A percentile compares a stretch with the other conserved stretches of the same genome.
phyloP scores from a whole-genome alignment of 2,797 vertebrate genomes.

The Aldrovandia affinis region DNA sequence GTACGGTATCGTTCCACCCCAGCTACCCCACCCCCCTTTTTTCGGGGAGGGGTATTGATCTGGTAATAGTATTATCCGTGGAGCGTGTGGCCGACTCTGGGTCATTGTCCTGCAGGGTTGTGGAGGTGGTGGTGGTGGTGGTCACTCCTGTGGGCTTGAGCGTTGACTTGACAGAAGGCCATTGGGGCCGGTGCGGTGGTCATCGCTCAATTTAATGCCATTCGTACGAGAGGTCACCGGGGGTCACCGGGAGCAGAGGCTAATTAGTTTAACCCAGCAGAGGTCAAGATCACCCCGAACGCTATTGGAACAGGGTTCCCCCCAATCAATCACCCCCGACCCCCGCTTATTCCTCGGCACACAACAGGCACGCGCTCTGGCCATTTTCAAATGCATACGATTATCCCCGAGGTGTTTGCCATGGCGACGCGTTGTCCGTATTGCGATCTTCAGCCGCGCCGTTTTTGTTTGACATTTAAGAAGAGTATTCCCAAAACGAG shows the following conservation, averaged over 20 bases:
- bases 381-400: conserved; percentile 12
- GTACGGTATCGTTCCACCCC: neutral
- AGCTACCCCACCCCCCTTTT: conserved; percentile 28
- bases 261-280: conserved; percentile 90
- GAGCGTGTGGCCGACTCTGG: conserved; percentile 74
- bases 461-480: too few species aligned
- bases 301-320: conserved; percentile 74
- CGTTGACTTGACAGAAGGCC: conserved; percentile 78
- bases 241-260: conserved; percentile 83
- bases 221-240: conserved; percentile 82
- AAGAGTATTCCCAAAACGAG: too few species aligned
- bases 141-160: conserved; percentile 64
- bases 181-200: conserved; percentile 82
- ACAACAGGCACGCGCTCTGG: conserved; percentile 58
- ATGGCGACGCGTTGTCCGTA: neutral
- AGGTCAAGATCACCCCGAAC: conserved; percentile 87
- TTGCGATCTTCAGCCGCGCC: neutral
- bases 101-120: conserved; percentile 65
- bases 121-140: too few species aligned
- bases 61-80: conserved; percentile 71
- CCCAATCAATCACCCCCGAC: conserved; percentile 73
- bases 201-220: conserved; percentile 87
- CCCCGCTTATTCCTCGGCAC: conserved; percentile 61
- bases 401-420: neutral
- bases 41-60: conserved; percentile 63